Evolutionary conservation across 1,140 invertebrate genomes (phyloP).

Genomic region (Ceratosolen fusciceps): DNA sequence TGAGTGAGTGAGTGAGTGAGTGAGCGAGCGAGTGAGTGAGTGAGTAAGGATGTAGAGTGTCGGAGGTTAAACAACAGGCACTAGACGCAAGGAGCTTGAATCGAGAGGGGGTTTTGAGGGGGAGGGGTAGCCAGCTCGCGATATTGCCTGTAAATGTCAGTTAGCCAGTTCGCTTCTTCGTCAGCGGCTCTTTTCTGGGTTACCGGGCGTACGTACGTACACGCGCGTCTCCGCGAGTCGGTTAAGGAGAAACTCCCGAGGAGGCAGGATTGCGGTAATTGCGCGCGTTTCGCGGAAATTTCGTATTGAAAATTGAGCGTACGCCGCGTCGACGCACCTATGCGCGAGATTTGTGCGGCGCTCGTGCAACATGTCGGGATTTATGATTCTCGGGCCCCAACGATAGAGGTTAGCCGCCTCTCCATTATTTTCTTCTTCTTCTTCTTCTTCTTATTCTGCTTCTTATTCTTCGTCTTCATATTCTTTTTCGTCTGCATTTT

Average conservation of each 20-base stretch:
- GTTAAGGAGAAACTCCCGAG: constrained; percentile 36
- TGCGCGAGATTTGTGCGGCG: constrained; percentile 14
- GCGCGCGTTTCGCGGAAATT: constrained; percentile 42
- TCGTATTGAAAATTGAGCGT: constrained; percentile 36
- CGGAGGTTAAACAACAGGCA: too few species aligned
- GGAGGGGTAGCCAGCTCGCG: constrained; percentile 7
- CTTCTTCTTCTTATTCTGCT: too few species aligned
- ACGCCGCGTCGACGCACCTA: not conserved
- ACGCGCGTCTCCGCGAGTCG: not conserved
- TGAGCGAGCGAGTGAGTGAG: too few species aligned
- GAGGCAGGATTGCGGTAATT: constrained; percentile 47
- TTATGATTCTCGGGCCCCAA: too few species aligned
- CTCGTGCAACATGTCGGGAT: too few species aligned
- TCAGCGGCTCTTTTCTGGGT: constrained; percentile 31
- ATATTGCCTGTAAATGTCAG: constrained; percentile 16
- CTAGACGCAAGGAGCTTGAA: too few species aligned
- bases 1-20: too few species aligned
- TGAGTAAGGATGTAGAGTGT: too few species aligned
- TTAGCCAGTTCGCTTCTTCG: not conserved
- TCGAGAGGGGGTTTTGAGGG: too few species aligned
- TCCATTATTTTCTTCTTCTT: not conserved
- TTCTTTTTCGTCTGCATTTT: too few species aligned
- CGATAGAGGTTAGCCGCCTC: too few species aligned
- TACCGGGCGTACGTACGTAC: constrained; percentile 13
- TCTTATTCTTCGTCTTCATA: too few species aligned